phyloP scores from a whole-genome alignment of 2,888 invertebrate species.

The Sminthurinus aureus region DNA sequence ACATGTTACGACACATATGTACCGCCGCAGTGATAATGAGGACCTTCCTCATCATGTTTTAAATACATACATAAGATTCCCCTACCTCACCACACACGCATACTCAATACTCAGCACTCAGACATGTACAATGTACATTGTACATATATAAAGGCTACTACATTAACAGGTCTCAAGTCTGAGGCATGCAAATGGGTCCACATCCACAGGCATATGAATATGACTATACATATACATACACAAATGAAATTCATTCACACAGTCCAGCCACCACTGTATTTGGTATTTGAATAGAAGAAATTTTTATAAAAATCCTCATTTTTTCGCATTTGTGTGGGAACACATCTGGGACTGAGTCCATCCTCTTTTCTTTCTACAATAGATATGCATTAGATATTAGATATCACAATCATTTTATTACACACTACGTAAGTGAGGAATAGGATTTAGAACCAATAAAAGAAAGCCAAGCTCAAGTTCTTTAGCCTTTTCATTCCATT shows the following conservation, averaged over 20 bases:
- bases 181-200: not conserved
- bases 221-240: too few species aligned
- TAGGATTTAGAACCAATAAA: not conserved
- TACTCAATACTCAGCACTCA: not conserved
- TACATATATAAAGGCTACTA: not conserved
- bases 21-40: not conserved
- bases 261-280: slow-evolving; percentile 12
- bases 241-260: not conserved
- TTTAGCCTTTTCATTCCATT: slow-evolving; percentile 23
- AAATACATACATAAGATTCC: not conserved
- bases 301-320: slow-evolving; percentile 52
- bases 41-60: not conserved
- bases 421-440: not conserved
- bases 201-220: not conserved
- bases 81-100: slow-evolving; percentile 1
- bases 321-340: slow-evolving; percentile 53
- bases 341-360: slow-evolving; percentile 41
- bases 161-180: not conserved
- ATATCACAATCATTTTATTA: too few species aligned
- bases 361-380: not conserved
- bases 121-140: not conserved
- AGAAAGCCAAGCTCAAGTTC: slow-evolving; percentile 23
- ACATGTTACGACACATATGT: not conserved
- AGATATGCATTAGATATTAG: too few species aligned
- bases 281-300: slow-evolving; percentile 37